Percentiles rank a stretch among this genome's conserved stretches.
Evolutionary conservation across 92 coral and sea anemone species (phyloP).

Genomic region (Epizoanthus stellaris): DNA sequence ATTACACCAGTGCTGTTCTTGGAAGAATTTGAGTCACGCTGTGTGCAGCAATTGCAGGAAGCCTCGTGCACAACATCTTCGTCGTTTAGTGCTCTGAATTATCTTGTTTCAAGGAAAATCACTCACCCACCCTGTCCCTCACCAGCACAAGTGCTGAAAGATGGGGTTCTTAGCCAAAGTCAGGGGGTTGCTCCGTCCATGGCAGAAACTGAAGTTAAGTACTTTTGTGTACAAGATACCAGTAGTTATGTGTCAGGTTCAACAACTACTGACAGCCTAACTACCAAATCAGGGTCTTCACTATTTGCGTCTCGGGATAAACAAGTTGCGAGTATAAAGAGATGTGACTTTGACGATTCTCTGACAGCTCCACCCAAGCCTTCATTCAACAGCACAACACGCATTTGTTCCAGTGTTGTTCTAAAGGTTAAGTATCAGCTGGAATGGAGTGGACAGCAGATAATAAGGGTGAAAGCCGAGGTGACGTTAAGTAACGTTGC

Average conservation of each 20-base stretch:
- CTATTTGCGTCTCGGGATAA: constrained; percentile 35
- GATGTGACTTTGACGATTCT: constrained; percentile 89
- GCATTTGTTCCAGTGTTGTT: constrained; percentile 81
- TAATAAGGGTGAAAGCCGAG: constrained; percentile 65
- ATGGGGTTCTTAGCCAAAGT: constrained; percentile 66
- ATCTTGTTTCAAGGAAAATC: constrained; percentile 73
- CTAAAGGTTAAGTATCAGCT: constrained; percentile 78
- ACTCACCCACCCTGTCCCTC: constrained; percentile 71
- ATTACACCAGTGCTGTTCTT: constrained; percentile 80
- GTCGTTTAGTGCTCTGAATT: constrained; percentile 81
- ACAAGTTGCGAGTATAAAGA: constrained; percentile 17
- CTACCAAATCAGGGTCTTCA: constrained; percentile 36
- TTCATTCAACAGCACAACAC: constrained; percentile 64
- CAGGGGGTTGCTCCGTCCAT: constrained; percentile 65
- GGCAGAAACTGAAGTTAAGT: constrained; percentile 74
- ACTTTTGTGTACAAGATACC: constrained; percentile 75
- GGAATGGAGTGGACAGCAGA: constrained; percentile 70
- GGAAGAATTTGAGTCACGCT: constrained; percentile 73
- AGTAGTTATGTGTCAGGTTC: constrained; percentile 33
- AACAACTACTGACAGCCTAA: not conserved
- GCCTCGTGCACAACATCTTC: constrained; percentile 77
- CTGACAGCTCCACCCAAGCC: constrained; percentile 87
- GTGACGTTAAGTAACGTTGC: constrained; percentile 73
- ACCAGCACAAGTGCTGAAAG: constrained; percentile 82
- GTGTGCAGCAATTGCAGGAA: constrained; percentile 74